phyloP scores from a whole-genome alignment of 2,888 invertebrate genomes.

The Orthonychiurus folsomi region DNA sequence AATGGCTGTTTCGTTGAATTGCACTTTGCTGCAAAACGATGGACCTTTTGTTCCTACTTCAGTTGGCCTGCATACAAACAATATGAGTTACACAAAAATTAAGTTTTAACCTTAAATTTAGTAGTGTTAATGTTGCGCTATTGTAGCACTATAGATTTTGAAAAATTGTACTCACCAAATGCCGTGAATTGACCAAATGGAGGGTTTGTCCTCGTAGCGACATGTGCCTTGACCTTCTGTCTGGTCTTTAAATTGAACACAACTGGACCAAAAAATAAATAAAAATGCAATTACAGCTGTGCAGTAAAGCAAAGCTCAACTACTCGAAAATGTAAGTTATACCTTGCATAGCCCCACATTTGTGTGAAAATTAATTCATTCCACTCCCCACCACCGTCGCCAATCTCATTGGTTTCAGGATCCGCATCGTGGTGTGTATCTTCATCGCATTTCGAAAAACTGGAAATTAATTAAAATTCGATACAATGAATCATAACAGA shows the following conservation, averaged over 20 bases:
- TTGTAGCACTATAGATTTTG: no score
- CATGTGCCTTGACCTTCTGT: conserved; percentile 20
- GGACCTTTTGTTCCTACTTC: conserved; percentile 30
- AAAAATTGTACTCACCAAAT: conserved; percentile 27
- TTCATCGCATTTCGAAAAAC: not conserved
- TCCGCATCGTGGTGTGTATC: not conserved
- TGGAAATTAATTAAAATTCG: no score
- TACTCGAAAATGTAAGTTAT: no score
- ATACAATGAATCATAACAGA: no score
- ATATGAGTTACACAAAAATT: not conserved
- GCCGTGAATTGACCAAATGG: conserved; percentile 38
- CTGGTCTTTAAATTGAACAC: conserved; percentile 33
- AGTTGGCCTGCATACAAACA: conserved; percentile 29
- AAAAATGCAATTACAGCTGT: no score
- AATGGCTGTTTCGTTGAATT: conserved; percentile 28
- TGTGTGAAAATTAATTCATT: conserved; percentile 36
- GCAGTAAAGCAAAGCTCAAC: no score
- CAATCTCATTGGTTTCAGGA: not conserved
- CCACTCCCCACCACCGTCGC: conserved; percentile 17
- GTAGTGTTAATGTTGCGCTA: no score
- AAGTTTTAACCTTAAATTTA: not conserved
- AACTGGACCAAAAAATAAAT: no score
- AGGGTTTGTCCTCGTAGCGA: conserved; percentile 31
- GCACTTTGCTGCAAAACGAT: conserved; percentile 35
- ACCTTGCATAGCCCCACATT: conserved; percentile 34